These are phyloP conservation scores for Emydura subglobosa DNA, from an alignment of 2,113 vertebrate genomes.

Conservation along the genomic window DNA sequence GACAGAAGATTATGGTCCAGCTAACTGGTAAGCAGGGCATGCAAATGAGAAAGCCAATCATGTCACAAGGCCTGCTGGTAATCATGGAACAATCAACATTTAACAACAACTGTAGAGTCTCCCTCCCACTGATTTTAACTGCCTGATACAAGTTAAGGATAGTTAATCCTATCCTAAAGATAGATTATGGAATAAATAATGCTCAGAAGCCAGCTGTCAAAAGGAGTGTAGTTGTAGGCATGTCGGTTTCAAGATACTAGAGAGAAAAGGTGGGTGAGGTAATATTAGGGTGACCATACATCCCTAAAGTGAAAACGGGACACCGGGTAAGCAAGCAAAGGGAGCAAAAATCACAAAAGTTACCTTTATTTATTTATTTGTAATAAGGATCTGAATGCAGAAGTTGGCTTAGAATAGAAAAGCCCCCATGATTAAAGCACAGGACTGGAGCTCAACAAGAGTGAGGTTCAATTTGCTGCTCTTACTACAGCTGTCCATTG, in stretches of 20 bases:
- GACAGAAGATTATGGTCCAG: neutral
- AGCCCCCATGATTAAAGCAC: neutral
- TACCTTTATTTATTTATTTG: neutral
- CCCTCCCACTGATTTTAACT: neutral
- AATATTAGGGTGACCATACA: neutral
- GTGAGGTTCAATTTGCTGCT: neutral
- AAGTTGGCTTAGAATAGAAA: neutral
- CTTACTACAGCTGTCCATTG: neutral
- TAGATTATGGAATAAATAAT: rapidly evolving
- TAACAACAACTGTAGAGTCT: neutral
- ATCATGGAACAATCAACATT: neutral
- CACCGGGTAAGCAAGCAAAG: neutral
- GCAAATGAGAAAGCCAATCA: neutral
- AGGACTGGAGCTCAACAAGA: neutral
- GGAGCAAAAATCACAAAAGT: neutral
- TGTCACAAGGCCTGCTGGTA: neutral
- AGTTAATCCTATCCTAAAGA: neutral
- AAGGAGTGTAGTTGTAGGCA: neutral
- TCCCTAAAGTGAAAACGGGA: neutral
- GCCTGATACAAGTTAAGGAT: neutral
- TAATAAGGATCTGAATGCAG: neutral
- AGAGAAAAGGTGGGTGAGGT: neutral
- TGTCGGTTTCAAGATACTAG: neutral
- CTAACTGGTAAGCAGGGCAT: rapidly evolving
- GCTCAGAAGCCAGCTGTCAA: neutral